Base-by-base conservation (phyloP, 2,113 vertebrate genomes). In the Hylia prasina region DNA sequence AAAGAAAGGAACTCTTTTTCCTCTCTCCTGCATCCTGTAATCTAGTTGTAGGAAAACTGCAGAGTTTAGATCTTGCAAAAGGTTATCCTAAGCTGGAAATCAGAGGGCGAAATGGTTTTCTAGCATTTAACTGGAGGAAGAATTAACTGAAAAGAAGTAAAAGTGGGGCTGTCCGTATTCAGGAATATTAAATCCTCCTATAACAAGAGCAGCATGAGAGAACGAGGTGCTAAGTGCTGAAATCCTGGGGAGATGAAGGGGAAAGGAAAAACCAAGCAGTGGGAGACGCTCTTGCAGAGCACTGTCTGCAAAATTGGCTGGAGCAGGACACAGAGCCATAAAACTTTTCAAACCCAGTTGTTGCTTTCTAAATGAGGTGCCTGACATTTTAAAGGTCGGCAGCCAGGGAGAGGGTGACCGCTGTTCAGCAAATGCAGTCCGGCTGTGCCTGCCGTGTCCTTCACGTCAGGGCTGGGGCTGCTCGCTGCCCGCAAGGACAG, bases 341-440 rank as follows among this genome's bases (percentile, higher is more conserved):
- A 39, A 84, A 50, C 24, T 93, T 80, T 18, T 21, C 51, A 66
- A 45, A 60, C 47, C n/a, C 68, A 66, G 31, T 48, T 79, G 64
- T 76, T 89, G 40, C 85, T 79, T 35, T 78, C 65, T 70, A 94
- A 96, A 94, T 81, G 88, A 93, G 93, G 28, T 53, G n/a, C 37
- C 70, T 96, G 95, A 88, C 92, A 77, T 97, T 96, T 95, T 11
- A 88, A 96, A 96, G 95, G 96, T 90, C 95, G n/a, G 76, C 70
- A 22, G 72, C 10, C 65, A 50, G 35, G 47, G 35, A 42, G 27
- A 68, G 51, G 33, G 28, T 28, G 47, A 6, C 35, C 7, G 45
- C 87, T 30, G 71, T 5, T 35, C 81, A 35, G 40, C 39, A 61
- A 81, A 63, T 10, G 31, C 73, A 20, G 0, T 22, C 76, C 10